Evolutionary conservation across 2,797 vertebrate genomes (phyloP), one percentile per base, ranked within the genome.

Genomic region (Myioborus melanocephalus): DNA sequence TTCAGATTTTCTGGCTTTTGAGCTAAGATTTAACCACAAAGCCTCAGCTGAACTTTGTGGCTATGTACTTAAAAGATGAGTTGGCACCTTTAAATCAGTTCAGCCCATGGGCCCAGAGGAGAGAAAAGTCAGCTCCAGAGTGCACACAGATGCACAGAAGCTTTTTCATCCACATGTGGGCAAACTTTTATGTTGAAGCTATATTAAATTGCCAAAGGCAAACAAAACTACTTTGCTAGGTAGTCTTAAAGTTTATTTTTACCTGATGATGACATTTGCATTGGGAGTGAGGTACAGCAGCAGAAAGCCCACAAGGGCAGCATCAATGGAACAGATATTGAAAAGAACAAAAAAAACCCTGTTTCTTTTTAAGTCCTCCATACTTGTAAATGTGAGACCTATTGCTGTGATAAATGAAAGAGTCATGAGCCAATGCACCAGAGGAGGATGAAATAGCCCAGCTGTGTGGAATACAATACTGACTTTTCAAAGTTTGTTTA

Each of bases 141-240:
- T 28, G 70, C 94, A 76, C 87, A 68, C 63, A 59, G 95, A 90
- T 46, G 68, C 70, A 28, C n/a, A 41, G 86, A 93, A 89, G 87
- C 85, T 83, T 94, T 93, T 94, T 94, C 94, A 95, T 94, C 93
- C 69, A 30, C 73, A 55, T 57, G 66, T 77, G 87, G 83, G 89
- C 93, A 95, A 94, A 91, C 83, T 95, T 96, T 92, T 94, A 90
- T 89, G 83, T 79, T 90, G 87, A 94, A 97, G 83, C 73, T 82
- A 90, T 96, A 94, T 97, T 95, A 96, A 96, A 97, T 93, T 93
- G 95, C 94, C 96, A 37, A 96, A 94, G 94, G 95, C 95, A 97
- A 97, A 96, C 95, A 96, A 87, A 96, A 89, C 87, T 94, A 94
- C 95, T 94, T 96, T 96, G 85, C 93, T 88, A 84, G 89, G 72